A percentile compares a stretch with the other conserved stretches of the same genome.
phyloP scores from a whole-genome alignment of 2,797 vertebrate genomes.

The Sarcophilus harrisii region DNA sequence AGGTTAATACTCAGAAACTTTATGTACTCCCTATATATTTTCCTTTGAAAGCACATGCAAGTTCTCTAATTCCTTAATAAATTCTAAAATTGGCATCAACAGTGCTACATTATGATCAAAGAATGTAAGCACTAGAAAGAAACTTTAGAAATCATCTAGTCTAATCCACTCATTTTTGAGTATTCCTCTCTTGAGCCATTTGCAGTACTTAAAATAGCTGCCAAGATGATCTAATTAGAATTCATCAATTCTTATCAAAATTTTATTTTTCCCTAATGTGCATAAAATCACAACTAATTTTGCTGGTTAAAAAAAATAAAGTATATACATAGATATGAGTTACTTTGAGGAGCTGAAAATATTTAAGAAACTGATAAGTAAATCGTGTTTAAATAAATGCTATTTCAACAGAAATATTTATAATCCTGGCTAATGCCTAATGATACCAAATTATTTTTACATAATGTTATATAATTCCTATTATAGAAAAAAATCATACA shows the following conservation, averaged over 20 bases:
- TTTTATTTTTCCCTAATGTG: background rate
- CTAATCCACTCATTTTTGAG: background rate
- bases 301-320: background rate
- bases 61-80: constrained; percentile 9
- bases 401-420: constrained; percentile 42
- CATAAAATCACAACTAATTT: background rate
- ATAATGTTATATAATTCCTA: background rate
- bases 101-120: background rate
- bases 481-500: background rate
- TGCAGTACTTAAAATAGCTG: constrained; percentile 22
- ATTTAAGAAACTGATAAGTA: constrained; percentile 28
- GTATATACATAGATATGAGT: background rate
- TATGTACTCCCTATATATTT: background rate
- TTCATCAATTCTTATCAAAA: constrained; percentile 23
- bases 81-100: constrained; percentile 1
- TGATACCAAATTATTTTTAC: constrained; percentile 32
- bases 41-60: constrained; percentile 18
- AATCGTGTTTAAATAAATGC: background rate
- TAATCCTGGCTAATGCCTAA: background rate
- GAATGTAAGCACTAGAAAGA: background rate
- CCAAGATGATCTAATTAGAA: constrained; percentile 30
- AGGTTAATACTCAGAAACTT: background rate
- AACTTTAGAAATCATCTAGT: background rate
- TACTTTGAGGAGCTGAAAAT: constrained; percentile 41
- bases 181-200: constrained; percentile 23